A percentile compares a stretch with the other conserved stretches of the same genome.
These are phyloP conservation scores for Varecia variegata DNA, from an alignment of 2,797 vertebrate genomes.

Conservation along the genomic window DNA sequence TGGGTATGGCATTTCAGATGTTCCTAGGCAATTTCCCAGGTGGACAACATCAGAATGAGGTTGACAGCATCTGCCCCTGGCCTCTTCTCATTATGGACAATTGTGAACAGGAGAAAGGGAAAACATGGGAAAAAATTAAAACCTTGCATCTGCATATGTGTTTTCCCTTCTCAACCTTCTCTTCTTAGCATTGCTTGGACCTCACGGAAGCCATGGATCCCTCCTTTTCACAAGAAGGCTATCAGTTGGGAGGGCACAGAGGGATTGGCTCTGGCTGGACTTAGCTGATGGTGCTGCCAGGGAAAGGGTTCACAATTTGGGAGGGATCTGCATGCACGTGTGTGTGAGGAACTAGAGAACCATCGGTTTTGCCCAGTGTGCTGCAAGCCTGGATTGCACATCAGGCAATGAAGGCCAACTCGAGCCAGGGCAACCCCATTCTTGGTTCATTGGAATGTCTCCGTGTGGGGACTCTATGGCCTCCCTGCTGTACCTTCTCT, in stretches of 20 bases:
- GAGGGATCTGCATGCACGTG: fast-evolving
- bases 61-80: not conserved
- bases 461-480: not conserved
- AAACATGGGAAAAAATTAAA: not conserved
- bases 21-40: not conserved
- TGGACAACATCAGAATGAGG: not conserved
- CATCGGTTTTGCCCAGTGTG: not conserved
- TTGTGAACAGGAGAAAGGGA: not conserved
- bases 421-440: not conserved
- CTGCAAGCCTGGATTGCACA: not conserved
- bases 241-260: not conserved
- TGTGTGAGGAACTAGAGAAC: not conserved
- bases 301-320: not conserved
- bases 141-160: not conserved
- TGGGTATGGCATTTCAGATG: not conserved
- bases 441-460: not conserved
- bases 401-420: not conserved
- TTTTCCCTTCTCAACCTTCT: not conserved
- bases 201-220: not conserved
- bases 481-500: not conserved
- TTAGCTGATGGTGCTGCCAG: not conserved
- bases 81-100: not conserved
- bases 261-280: not conserved
- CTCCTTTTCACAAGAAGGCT: not conserved
- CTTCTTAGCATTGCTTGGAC: not conserved